A percentile compares a stretch with the other conserved stretches of the same genome.
Evolutionary conservation across 1,140 invertebrate species (phyloP).

Genomic region (Phortica variegata): DNA sequence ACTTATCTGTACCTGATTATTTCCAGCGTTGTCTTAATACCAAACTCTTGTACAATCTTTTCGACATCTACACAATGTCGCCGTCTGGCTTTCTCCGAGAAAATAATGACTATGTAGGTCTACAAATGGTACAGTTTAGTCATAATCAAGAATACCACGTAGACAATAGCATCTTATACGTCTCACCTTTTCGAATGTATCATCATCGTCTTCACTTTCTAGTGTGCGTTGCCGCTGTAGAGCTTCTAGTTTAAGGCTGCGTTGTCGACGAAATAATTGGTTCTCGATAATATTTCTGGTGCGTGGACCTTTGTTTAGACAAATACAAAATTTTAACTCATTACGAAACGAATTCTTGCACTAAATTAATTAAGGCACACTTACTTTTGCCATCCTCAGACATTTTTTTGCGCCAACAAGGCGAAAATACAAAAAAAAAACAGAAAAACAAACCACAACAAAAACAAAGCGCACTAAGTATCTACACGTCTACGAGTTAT

Average conservation of each 20-base stretch:
- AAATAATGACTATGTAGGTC: slow-evolving; percentile 53
- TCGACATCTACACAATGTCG: slow-evolving; percentile 51
- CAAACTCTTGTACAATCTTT: slow-evolving; percentile 53
- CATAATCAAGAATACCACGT: not conserved
- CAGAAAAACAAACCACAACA: slow-evolving; percentile 21
- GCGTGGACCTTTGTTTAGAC: slow-evolving; percentile 31
- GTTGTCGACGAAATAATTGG: slow-evolving; percentile 48
- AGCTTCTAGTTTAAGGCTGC: slow-evolving; percentile 40
- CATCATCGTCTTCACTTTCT: slow-evolving; percentile 25
- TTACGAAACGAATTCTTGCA: not conserved
- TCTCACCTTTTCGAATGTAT: slow-evolving; percentile 39
- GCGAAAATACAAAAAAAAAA: slow-evolving; percentile 36
- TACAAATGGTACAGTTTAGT: slow-evolving; percentile 17
- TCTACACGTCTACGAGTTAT: slow-evolving; percentile 6
- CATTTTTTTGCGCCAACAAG: slow-evolving; percentile 34
- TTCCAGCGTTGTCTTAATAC: slow-evolving; percentile 46
- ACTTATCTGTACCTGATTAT: slow-evolving; percentile 55
- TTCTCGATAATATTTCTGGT: slow-evolving; percentile 51
- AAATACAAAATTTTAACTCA: not conserved
- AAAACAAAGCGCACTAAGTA: not conserved
- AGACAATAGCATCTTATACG: not conserved
- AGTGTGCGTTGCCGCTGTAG: slow-evolving; percentile 39
- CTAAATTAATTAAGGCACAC: slow-evolving; percentile 3
- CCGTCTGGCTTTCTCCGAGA: slow-evolving; percentile 45
- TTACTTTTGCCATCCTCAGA: slow-evolving; percentile 47